These are phyloP conservation scores for Hipparchia semele DNA, from an alignment of 2,888 invertebrate species.

Conservation along the genomic window DNA sequence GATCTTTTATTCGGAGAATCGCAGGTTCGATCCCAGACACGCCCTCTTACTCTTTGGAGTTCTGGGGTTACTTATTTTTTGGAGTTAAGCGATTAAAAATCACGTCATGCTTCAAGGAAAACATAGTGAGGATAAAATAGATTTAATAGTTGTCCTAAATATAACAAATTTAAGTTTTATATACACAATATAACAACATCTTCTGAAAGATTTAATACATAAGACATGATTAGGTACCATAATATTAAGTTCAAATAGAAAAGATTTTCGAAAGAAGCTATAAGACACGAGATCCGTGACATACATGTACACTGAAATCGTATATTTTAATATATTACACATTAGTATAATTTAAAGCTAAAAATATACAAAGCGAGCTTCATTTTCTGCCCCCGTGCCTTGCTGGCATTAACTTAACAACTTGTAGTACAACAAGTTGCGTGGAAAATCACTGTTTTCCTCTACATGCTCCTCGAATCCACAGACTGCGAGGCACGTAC, in stretches of 20 bases:
- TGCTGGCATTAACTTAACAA: constrained; percentile 23
- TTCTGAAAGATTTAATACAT: too few relatives aligned
- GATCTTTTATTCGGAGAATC: too few relatives aligned
- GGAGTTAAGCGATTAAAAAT: too few relatives aligned
- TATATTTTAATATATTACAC: constrained; percentile 6
- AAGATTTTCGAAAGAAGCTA: background rate
- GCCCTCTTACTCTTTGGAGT: too few relatives aligned
- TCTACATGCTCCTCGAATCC: constrained; percentile 28
- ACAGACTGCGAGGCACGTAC: constrained; percentile 35
- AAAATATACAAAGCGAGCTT: constrained; percentile 18
- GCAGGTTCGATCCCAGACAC: too few relatives aligned
- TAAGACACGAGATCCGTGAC: background rate
- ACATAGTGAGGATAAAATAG: too few relatives aligned
- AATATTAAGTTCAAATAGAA: background rate
- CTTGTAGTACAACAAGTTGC: constrained; percentile 19
- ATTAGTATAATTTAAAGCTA: constrained; percentile 21
- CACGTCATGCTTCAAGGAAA: too few relatives aligned
- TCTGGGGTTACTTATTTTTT: too few relatives aligned
- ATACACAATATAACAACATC: too few relatives aligned
- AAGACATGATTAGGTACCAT: too few relatives aligned
- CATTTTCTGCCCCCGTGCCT: constrained; percentile 2
- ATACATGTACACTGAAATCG: background rate
- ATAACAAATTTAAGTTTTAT: too few relatives aligned
- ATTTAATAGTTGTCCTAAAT: too few relatives aligned
- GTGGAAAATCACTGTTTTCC: constrained; percentile 29